These are phyloP conservation scores for Polyergus mexicanus DNA, from an alignment of 1,140 invertebrate genomes.

Conservation along the genomic window DNA sequence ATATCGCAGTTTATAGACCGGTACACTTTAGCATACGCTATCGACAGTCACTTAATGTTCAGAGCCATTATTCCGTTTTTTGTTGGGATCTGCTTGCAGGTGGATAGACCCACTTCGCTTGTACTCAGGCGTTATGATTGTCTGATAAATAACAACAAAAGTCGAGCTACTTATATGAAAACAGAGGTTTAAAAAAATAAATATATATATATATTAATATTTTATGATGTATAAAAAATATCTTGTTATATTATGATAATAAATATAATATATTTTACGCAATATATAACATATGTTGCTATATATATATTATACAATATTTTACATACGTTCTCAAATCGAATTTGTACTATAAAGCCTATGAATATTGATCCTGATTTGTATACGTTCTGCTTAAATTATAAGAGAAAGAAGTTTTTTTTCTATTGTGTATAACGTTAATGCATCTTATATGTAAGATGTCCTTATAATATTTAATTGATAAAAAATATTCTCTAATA, in stretches of 20 bases:
- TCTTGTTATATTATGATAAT: too few relatives aligned
- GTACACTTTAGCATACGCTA: background rate
- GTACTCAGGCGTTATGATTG: background rate
- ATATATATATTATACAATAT: too few relatives aligned
- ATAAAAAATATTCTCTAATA: too few relatives aligned
- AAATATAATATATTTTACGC: too few relatives aligned
- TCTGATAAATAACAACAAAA: background rate
- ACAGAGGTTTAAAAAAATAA: background rate
- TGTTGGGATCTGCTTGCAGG: background rate
- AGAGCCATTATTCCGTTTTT: constrained; percentile 5
- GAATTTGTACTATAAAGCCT: too few relatives aligned
- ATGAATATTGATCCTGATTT: background rate
- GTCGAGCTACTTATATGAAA: background rate
- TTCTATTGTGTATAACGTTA: background rate
- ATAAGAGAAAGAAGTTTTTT: background rate
- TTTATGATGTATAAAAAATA: too few relatives aligned
- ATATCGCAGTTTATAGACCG: constrained; percentile 20
- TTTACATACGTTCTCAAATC: too few relatives aligned
- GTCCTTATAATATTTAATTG: background rate
- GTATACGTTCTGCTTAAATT: constrained; percentile 15
- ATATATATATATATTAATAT: background rate
- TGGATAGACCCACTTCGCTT: too few relatives aligned
- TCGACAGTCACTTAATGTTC: background rate
- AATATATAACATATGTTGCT: too few relatives aligned
- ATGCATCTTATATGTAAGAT: background rate